phyloP scores from a whole-genome alignment of 1,140 invertebrate genomes.

The Idris sp. region DNA sequence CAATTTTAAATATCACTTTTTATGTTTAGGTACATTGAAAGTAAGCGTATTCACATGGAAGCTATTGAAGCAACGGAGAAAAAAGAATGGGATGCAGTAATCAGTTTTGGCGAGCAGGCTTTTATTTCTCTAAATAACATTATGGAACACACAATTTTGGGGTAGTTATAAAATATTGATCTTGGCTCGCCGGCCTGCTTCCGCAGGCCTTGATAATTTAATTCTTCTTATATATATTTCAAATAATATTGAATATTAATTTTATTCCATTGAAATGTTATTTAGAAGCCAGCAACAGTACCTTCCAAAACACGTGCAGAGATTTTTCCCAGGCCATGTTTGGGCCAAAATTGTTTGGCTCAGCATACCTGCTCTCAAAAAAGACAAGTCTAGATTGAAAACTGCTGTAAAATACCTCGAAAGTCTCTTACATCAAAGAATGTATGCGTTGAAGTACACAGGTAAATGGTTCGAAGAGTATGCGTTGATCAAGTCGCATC shows the following conservation, averaged over 20 bases:
- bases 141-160: too few species aligned
- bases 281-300: conserved; percentile 17
- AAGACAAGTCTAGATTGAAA: conserved; percentile 55
- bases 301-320: conserved; percentile 67
- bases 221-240: too few species aligned
- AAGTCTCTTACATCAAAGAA: conserved; percentile 63
- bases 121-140: too few species aligned
- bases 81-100: conserved; percentile 65
- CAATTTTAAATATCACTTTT: too few species aligned
- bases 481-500: conserved; percentile 65
- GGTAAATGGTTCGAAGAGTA: conserved; percentile 70
- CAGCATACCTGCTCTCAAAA: conserved; percentile 72
- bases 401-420: conserved; percentile 59
- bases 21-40: conserved; percentile 35
- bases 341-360: conserved; percentile 71
- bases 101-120: conserved; percentile 6
- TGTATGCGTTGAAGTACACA: conserved; percentile 47
- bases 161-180: too few species aligned
- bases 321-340: conserved; percentile 64
- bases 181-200: too few species aligned
- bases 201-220: too few species aligned
- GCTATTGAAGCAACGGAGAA: conserved; percentile 37
- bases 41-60: conserved; percentile 12
- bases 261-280: too few species aligned
- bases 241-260: too few species aligned